phyloP scores from a whole-genome alignment of 2,797 vertebrate species.

The Taeniopygia guttata region DNA sequence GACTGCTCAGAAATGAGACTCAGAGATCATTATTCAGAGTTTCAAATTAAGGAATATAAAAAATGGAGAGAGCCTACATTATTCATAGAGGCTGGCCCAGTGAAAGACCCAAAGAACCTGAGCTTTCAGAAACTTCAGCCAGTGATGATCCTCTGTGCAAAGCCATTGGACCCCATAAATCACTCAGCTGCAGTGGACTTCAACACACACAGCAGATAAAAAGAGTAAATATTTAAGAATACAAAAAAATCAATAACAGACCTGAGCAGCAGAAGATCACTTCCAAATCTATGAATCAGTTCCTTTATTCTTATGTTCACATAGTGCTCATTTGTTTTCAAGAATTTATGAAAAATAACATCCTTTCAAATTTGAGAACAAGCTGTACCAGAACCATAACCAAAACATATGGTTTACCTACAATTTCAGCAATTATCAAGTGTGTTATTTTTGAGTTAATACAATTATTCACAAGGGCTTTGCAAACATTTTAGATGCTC shows the following conservation, averaged over 20 bases:
- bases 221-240: constrained; percentile 17
- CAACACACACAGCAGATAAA: background rate
- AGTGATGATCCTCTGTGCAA: background rate
- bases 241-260: background rate
- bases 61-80: background rate
- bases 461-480: background rate
- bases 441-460: background rate
- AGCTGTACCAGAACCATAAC: background rate
- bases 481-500: background rate
- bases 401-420: background rate
- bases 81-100: background rate
- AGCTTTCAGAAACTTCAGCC: background rate
- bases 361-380: background rate
- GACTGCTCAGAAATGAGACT: background rate
- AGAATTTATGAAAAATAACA: background rate
- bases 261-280: background rate
- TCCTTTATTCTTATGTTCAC: background rate
- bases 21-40: background rate
- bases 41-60: constrained; percentile 12
- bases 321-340: background rate
- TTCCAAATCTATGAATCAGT: background rate
- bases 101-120: background rate
- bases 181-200: background rate
- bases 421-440: background rate
- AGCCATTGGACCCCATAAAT: background rate